A percentile compares a stretch with the other conserved stretches of the same genome.
Evolutionary conservation across 2,888 invertebrate species (phyloP).

Genomic region (Chalcis sispes): DNA sequence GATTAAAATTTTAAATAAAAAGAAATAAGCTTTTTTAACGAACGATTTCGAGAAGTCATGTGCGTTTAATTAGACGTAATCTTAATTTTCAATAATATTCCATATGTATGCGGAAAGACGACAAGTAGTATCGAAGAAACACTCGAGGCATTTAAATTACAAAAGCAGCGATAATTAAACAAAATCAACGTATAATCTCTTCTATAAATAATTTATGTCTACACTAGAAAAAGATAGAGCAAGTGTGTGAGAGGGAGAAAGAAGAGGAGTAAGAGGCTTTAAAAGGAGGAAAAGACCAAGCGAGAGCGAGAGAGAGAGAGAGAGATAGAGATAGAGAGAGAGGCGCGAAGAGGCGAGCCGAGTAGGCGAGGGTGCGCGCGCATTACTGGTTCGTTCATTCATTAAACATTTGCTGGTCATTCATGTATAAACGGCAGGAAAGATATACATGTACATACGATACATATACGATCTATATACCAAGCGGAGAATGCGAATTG

Average conservation of each 20-base stretch:
- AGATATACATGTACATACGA: slow-evolving; percentile 5
- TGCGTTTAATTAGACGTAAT: too few species aligned
- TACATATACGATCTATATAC: too few species aligned
- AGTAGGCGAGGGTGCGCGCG: slow-evolving; percentile 54
- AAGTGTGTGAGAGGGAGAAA: background rate
- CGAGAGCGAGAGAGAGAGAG: background rate
- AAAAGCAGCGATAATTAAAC: slow-evolving; percentile 37
- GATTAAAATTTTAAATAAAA: too few species aligned
- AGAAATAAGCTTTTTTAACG: too few species aligned
- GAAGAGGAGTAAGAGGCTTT: too few species aligned
- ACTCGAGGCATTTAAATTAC: slow-evolving; percentile 34
- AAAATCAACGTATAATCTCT: slow-evolving; percentile 34
- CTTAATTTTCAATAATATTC: background rate
- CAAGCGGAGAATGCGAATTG: too few species aligned
- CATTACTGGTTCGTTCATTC: slow-evolving; percentile 62
- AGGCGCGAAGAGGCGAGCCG: slow-evolving; percentile 3
- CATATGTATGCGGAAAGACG: too few species aligned
- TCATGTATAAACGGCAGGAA: slow-evolving; percentile 47
- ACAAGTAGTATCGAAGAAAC: background rate
- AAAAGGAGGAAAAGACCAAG: background rate
- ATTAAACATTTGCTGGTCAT: slow-evolving; percentile 59
- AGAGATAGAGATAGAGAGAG: background rate
- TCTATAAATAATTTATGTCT: slow-evolving; percentile 41
- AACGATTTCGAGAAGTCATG: too few species aligned
- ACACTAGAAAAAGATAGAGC: background rate